phyloP scores from a whole-genome alignment of 2,113 vertebrate genomes.

The Marmota monax region DNA sequence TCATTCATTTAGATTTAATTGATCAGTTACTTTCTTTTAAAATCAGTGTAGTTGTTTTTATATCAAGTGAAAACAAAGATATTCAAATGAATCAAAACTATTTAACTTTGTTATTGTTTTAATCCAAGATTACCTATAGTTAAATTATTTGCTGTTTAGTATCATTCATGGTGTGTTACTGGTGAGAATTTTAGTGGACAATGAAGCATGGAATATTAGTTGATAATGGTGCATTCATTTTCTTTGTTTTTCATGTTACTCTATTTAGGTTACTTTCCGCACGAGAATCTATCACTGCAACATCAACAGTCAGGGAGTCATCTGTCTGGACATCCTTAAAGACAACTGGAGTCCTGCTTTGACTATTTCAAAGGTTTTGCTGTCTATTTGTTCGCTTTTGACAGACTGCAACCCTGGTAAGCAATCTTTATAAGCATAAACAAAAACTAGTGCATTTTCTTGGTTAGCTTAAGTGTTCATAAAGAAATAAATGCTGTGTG shows the following conservation, averaged over 20 bases:
- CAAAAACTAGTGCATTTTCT: background rate
- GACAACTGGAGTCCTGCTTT: constrained; percentile 97
- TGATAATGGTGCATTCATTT: constrained; percentile 18
- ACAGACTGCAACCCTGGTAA: constrained; percentile 96
- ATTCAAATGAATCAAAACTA: background rate
- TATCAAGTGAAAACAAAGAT: background rate
- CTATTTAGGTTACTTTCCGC: constrained; percentile 93
- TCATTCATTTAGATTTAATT: background rate
- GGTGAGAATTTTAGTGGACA: background rate
- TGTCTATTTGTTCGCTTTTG: constrained; percentile 96
- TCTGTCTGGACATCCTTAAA: constrained; percentile 97
- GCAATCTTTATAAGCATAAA: constrained; percentile 70
- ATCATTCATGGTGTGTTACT: background rate
- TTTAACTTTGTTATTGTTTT: constrained; percentile 30
- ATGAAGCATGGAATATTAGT: background rate
- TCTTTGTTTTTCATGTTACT: constrained; percentile 57
- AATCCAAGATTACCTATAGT: background rate
- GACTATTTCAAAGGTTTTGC: constrained; percentile 97
- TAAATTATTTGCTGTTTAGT: constrained; percentile 29
- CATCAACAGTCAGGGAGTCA: constrained; percentile 97
- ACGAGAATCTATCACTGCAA: constrained; percentile 97
- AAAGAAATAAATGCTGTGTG: constrained; percentile 49
- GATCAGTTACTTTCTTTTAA: background rate
- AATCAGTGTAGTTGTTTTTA: background rate
- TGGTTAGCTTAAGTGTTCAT: constrained; percentile 38